phyloP scores from a whole-genome alignment of 2,113 vertebrate genomes.

The Dicaeum eximium region DNA sequence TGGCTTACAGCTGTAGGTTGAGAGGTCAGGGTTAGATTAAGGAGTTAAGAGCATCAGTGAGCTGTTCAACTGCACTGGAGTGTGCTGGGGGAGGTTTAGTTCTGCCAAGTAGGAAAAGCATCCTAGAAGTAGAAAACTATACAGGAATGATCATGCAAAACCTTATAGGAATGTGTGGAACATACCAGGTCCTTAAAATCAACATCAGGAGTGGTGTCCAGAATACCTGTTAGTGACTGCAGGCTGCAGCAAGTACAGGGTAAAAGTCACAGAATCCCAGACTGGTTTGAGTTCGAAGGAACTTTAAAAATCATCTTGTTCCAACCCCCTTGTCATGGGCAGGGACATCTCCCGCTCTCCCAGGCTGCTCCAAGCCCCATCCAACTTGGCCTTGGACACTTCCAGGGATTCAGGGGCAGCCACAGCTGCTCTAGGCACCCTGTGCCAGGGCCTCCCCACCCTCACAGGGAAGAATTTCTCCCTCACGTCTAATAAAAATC shows the following conservation, averaged over 20 bases:
- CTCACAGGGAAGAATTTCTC: neutral
- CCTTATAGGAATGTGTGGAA: neutral
- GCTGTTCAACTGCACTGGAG: neutral
- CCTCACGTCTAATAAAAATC: neutral
- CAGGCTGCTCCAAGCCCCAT: fast-evolving
- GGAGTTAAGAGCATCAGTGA: conserved; percentile 8
- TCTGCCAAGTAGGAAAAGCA: neutral
- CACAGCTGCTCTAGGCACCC: neutral
- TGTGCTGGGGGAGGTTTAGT: neutral
- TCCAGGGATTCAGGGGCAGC: neutral
- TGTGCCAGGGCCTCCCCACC: neutral
- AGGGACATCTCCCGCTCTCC: neutral
- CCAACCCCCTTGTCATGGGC: neutral
- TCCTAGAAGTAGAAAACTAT: neutral
- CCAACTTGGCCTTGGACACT: neutral
- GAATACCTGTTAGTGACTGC: neutral
- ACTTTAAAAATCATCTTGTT: neutral
- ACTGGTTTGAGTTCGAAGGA: neutral
- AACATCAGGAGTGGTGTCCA: neutral
- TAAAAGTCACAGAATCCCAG: neutral
- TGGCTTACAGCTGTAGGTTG: conserved; percentile 43
- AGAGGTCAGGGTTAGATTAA: conserved; percentile 40
- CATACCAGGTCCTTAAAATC: neutral
- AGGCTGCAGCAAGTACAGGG: neutral
- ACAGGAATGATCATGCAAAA: neutral